These are phyloP conservation scores for Hermetia illucens DNA, from an alignment of 1,140 invertebrate genomes.

Conservation along the genomic window DNA sequence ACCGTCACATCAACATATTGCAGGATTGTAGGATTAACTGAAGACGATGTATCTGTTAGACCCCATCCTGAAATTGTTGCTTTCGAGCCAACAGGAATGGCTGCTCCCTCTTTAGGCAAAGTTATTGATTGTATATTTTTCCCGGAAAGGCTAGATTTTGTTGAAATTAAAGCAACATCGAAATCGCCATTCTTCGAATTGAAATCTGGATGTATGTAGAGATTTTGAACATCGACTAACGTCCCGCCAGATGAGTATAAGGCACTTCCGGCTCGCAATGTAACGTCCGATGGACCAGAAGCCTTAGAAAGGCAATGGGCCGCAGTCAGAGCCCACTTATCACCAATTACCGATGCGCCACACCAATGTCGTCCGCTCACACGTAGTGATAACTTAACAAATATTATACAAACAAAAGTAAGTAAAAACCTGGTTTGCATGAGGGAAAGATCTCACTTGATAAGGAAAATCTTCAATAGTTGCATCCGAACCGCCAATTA, in stretches of 20 bases:
- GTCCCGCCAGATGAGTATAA: slow-evolving; percentile 13
- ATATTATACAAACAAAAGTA: too few species aligned
- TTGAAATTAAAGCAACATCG: slow-evolving; percentile 20
- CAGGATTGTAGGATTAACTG: too few species aligned
- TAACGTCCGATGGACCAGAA: slow-evolving; percentile 9
- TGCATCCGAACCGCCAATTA: too few species aligned
- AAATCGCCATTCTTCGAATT: slow-evolving; percentile 21
- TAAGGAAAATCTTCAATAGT: too few species aligned
- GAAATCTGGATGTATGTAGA: slow-evolving; percentile 26
- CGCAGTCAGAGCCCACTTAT: slow-evolving; percentile 26
- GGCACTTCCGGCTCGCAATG: slow-evolving; percentile 7
- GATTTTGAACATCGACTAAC: slow-evolving; percentile 14
- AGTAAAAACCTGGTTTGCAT: too few species aligned
- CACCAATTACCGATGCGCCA: slow-evolving; percentile 23
- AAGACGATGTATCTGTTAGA: too few species aligned
- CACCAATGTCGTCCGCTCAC: slow-evolving; percentile 22
- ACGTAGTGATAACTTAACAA: slow-evolving; percentile 12
- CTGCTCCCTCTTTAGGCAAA: slow-evolving; percentile 11
- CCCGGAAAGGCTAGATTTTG: slow-evolving; percentile 10
- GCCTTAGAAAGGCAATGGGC: slow-evolving; percentile 21
- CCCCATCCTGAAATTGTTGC: slow-evolving; percentile 26
- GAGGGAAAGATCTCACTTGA: too few species aligned
- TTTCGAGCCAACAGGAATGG: slow-evolving; percentile 9
- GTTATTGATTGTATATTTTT: slow-evolving; percentile 14
- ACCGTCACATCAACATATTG: too few species aligned